phyloP scores from a whole-genome alignment of 2,797 vertebrate species.

The Lophotriccus pileatus region DNA sequence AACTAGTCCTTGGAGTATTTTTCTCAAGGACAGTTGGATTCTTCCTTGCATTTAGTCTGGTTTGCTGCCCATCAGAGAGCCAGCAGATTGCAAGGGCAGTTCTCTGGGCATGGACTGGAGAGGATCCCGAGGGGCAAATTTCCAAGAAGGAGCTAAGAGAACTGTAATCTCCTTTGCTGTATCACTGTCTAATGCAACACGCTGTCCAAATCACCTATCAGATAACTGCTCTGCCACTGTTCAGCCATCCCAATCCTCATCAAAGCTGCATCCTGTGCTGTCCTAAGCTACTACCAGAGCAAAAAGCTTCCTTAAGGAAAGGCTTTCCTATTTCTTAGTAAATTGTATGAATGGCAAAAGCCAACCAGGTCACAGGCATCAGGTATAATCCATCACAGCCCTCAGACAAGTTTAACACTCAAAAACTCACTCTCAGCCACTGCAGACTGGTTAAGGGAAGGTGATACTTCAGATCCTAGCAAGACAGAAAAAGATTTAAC shows the following conservation, averaged over 20 bases:
- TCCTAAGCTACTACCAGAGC: not conserved
- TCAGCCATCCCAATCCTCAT: not conserved
- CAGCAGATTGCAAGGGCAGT: not conserved
- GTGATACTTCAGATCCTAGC: not conserved
- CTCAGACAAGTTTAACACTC: not conserved
- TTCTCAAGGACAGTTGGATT: not conserved
- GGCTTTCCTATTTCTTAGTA: not conserved
- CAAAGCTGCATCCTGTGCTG: not conserved
- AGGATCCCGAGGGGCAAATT: not conserved
- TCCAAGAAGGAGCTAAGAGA: not conserved
- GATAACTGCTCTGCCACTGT: not conserved
- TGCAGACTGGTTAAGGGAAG: not conserved
- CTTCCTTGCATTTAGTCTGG: not conserved
- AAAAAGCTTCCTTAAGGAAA: not conserved
- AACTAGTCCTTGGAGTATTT: not conserved
- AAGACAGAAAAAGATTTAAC: not conserved
- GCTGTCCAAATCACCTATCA: not conserved
- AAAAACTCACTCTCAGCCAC: not conserved
- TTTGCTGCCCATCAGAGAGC: not conserved
- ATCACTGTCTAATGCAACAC: not conserved
- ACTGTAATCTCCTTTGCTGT: slow-evolving; percentile 16
- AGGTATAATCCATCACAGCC: not conserved
- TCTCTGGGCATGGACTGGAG: not conserved
- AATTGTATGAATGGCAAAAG: not conserved
- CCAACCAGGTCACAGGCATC: not conserved